These are phyloP conservation scores for Monarcha castaneiventris DNA, from an alignment of 2,113 vertebrate species.

Conservation along the genomic window DNA sequence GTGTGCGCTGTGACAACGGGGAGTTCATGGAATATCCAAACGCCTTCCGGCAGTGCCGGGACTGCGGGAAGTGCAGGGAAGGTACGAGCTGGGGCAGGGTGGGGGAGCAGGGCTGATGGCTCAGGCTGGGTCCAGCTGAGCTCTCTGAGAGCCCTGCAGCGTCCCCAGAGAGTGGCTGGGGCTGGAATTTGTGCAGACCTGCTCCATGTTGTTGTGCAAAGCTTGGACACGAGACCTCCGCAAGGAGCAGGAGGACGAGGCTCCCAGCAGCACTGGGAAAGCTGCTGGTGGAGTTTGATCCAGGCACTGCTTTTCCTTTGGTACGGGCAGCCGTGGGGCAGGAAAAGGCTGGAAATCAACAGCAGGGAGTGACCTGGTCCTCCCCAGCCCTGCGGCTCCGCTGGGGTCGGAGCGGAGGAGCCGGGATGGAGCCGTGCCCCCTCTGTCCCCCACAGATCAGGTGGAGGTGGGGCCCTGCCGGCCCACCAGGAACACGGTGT, in stretches of 20 bases:
- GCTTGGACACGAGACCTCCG: not conserved
- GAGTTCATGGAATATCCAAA: not conserved
- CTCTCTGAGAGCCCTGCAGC: not conserved
- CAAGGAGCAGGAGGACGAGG: not conserved
- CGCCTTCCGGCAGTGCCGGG: not conserved
- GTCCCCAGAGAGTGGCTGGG: not conserved
- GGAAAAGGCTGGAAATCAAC: not conserved
- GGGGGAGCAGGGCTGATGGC: not conserved
- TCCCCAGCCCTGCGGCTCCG: accelerated
- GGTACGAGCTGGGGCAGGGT: not conserved
- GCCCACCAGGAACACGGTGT: not conserved
- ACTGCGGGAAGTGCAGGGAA: conserved; percentile 16
- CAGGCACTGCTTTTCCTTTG: not conserved
- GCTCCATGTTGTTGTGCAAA: not conserved
- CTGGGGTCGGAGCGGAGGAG: accelerated
- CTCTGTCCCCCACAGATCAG: not conserved
- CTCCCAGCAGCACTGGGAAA: not conserved
- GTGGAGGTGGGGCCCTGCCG: conserved; percentile 16
- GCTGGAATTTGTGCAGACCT: not conserved
- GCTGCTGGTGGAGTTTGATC: not conserved
- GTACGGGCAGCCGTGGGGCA: not conserved
- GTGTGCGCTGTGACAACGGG: accelerated
- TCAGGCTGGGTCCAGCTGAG: not conserved
- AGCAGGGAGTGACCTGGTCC: not conserved
- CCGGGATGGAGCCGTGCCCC: not conserved